Base-by-base conservation (phyloP, 2,797 vertebrate species). In the Sebastes cheni region DNA sequence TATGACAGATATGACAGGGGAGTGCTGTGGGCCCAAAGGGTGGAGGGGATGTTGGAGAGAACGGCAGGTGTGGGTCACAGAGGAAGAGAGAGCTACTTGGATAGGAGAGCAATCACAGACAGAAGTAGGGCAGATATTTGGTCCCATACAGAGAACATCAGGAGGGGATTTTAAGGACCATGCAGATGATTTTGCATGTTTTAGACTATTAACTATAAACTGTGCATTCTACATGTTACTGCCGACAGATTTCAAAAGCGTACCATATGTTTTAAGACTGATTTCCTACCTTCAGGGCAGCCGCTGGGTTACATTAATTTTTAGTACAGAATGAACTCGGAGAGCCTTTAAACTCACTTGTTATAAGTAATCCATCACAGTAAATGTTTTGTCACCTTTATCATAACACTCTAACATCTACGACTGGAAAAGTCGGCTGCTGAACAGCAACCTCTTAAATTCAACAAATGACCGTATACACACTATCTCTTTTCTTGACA, bases 1-100 rank as follows among this genome's bases (percentile, higher is more conserved):
- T 92, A 65, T 93, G 93, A 94, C 92, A 94, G 93, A 94, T 94
- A 94, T 90, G 91, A 93, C 90, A 91, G 82, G 87, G 75, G 77
- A 84, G 80, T 34, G 80, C 83, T 82, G 86, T 34, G 14, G 82
- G 89, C 84, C 84, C 78, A 75, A 82, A 78, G 80, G 86, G 90
- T 77, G 82, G 73, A 79, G 69, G 75, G 69, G 86, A 87, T 88
- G 88, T 77, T 70, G 88, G 82, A 70, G 85, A 79, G 82, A 86
- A 67, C 54, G 50, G 61, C 86, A 93, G 91, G 93, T 93, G 87
- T 82, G 87, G 86, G 89, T 90, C 91, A 88, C 55, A 20, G 66
- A 86, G 74, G 74, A 75, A 79, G 80, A 82, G 71, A 79, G 70
- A 77, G 69, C 74, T 92, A 91, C 91, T 94, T 92, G 87, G 92